Conservation (phyloP, 2,888 invertebrate species). For the Papilio gigon region DNA sequence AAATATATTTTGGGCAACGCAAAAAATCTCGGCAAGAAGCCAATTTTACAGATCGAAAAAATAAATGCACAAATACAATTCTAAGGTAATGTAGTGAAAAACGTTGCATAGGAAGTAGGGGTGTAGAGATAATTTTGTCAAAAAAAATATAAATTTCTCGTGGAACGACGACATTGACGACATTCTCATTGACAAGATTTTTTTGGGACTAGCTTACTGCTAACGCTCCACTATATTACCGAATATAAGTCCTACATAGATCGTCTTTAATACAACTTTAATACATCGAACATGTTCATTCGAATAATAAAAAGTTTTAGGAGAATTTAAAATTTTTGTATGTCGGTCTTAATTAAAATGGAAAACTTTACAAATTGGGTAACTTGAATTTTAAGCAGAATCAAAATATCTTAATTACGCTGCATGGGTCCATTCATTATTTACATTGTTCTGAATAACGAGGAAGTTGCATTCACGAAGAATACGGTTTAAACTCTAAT, state of each 20-base stretch:
- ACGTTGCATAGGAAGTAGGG: background rate
- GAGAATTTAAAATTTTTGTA: background rate
- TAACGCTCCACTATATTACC: too few species aligned
- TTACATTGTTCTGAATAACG: conserved; percentile 13
- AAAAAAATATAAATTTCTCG: too few species aligned
- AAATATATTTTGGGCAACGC: background rate
- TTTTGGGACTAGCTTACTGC: too few species aligned
- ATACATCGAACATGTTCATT: too few species aligned
- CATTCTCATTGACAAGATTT: too few species aligned
- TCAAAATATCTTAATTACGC: conserved; percentile 15
- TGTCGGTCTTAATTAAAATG: background rate
- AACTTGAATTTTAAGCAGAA: background rate
- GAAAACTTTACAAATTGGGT: background rate
- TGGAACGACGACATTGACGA: too few species aligned
- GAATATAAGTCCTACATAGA: background rate
- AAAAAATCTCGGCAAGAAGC: conserved; percentile 4
- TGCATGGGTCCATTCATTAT: conserved; percentile 18
- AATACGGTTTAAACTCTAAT: conserved; percentile 16
- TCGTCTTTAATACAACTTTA: too few species aligned
- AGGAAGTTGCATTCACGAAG: conserved; percentile 19
- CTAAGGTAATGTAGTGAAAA: background rate
- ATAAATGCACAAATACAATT: background rate
- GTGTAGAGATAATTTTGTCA: too few species aligned
- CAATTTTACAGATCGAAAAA: background rate
- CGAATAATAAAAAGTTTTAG: background rate